A percentile compares a stretch with the other conserved stretches of the same genome.
Conservation (phyloP, 2,113 vertebrate genomes). For the Rhizomys pruinosus region DNA sequence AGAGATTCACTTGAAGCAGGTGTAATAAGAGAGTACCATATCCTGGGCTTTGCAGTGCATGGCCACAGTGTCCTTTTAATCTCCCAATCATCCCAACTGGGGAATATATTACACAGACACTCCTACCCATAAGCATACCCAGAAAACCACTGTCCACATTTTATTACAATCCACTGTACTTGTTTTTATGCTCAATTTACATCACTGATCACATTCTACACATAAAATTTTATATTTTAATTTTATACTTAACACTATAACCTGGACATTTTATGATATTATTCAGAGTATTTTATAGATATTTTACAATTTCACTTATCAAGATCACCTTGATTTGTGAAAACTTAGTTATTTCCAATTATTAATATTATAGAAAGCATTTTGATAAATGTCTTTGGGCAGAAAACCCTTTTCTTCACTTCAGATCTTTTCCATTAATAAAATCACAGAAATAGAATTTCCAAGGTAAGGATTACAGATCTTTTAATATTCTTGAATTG, state of each 20-base stretch:
- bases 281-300: constrained; percentile 24
- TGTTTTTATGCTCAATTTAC: neutral
- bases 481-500: neutral
- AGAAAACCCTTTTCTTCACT: neutral
- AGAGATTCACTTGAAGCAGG: neutral
- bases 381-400: neutral
- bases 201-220: neutral
- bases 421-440: neutral
- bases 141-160: neutral
- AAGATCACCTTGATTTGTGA: neutral
- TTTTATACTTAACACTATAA: constrained; percentile 38
- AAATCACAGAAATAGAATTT: neutral
- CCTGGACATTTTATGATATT: neutral
- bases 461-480: neutral
- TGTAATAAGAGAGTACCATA: neutral
- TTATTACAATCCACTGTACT: neutral
- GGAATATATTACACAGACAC: neutral
- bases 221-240: constrained; percentile 18
- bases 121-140: neutral
- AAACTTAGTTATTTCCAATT: neutral
- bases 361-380: constrained; percentile 14
- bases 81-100: neutral
- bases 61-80: neutral
- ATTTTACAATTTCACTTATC: constrained; percentile 38
- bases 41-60: neutral